Evolutionary conservation across 2,888 invertebrate species (phyloP).

Genomic region (Nebria brevicollis): DNA sequence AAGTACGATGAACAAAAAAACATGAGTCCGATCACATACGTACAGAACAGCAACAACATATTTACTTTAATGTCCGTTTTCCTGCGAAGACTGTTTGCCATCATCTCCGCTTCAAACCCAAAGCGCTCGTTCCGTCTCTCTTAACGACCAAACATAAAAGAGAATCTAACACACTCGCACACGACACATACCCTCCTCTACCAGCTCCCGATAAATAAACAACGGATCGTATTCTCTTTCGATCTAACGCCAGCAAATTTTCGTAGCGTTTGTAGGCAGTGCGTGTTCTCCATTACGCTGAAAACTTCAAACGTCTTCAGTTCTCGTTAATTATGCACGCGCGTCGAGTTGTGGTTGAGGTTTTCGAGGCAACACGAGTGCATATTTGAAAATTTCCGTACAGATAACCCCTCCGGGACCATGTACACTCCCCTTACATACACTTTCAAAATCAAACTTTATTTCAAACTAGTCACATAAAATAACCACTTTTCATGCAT

Average conservation of each 20-base stretch:
- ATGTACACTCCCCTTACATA: too few relatives aligned
- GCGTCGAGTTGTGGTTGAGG: background rate
- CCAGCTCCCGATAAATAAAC: constrained; percentile 30
- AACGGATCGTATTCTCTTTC: constrained; percentile 39
- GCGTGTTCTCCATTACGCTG: too few relatives aligned
- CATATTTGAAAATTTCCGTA: background rate
- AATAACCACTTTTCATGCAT: too few relatives aligned
- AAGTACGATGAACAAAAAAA: background rate
- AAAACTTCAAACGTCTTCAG: background rate
- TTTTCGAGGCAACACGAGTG: background rate
- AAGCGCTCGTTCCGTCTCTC: constrained; percentile 11
- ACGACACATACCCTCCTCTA: background rate
- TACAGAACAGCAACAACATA: constrained; percentile 6
- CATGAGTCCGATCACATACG: background rate
- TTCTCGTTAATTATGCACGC: background rate
- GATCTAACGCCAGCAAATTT: constrained; percentile 3
- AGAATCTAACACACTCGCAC: constrained; percentile 13
- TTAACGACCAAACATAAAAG: constrained; percentile 40
- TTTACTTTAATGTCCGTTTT: constrained; percentile 27
- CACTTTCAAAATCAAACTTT: background rate
- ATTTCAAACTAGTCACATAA: too few relatives aligned
- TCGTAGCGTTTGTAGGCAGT: too few relatives aligned
- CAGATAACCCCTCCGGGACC: too few relatives aligned
- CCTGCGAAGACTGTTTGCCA: background rate
- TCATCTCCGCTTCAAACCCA: constrained; percentile 10